Conservation (phyloP, 2,797 vertebrate genomes). For the Lagodon rhomboides region DNA sequence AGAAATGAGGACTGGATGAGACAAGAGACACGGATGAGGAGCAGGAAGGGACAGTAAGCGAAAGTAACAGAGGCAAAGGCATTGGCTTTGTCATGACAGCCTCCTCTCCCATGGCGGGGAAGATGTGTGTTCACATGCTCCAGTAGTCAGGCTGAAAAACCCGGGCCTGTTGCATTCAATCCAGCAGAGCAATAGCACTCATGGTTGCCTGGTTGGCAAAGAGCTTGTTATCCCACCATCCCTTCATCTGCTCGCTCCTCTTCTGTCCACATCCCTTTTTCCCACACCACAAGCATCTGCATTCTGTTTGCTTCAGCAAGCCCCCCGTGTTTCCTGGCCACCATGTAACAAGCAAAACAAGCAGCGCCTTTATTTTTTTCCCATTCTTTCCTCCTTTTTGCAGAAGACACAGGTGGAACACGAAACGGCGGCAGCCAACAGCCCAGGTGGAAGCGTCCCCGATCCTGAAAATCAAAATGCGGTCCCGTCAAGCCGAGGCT, state of each 20-base stretch:
- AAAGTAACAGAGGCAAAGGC: conserved; percentile 50
- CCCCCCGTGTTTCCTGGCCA: conserved; percentile 65
- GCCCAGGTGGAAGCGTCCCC: conserved; percentile 59
- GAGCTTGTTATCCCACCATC: conserved; percentile 73
- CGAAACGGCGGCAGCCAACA: conserved; percentile 48
- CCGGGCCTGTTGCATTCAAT: conserved; percentile 80
- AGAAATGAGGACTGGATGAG: conserved; percentile 62
- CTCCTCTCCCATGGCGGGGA: conserved; percentile 68
- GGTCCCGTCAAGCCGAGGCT: conserved; percentile 50
- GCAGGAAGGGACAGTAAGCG: conserved; percentile 48
- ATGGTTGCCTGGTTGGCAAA: conserved; percentile 80
- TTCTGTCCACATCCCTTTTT: conserved; percentile 55
- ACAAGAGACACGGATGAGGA: conserved; percentile 50
- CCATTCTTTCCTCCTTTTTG: conserved; percentile 40
- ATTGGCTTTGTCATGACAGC: conserved; percentile 76
- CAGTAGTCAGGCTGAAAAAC: conserved; percentile 81
- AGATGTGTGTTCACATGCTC: conserved; percentile 79
- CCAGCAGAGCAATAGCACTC: conserved; percentile 71
- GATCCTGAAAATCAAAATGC: conserved; percentile 68
- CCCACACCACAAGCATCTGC: conserved; percentile 70
- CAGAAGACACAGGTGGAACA: conserved; percentile 63
- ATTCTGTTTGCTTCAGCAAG: conserved; percentile 74
- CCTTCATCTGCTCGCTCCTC: conserved; percentile 60
- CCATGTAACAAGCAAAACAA: conserved; percentile 67
- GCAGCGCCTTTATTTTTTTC: conserved; percentile 60